Base-by-base conservation (phyloP, 2,888 invertebrate species). In the Ophion slaviceki region DNA sequence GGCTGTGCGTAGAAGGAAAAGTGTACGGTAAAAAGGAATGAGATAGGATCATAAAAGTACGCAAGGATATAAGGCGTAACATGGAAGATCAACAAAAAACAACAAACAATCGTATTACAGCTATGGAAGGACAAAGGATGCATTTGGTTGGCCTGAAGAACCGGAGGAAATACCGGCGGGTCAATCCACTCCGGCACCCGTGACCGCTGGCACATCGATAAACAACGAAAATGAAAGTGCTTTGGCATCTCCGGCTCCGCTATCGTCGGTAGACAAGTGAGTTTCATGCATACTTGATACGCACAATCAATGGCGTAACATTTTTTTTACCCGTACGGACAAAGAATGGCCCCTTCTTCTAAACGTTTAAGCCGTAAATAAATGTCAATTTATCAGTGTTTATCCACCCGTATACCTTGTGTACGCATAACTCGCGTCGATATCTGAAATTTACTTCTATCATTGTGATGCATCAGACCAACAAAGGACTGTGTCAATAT, bases 141-240 rank as follows among this genome's bases (percentile, higher is more conserved):
- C 97, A 0, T 99, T 99, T 92, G 99, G 99, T 64, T 99, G 99
- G 99, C 99, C 99, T 0, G 99, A 99, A 93, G 99, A 99, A 91
- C 96, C 96, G 10, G 99, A 99, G 91, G 99, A 99, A 86, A 94
- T 95, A 47, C 89, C 94, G n/a, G 92, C 92, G 14, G 92, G 93
- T 11, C 92, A 93, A 76, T 90, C 93, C 14, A 91, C 92, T 3
- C 90, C 93, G 17, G 93, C 93, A 11, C 91, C 92, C 28, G 90
- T 94, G 0, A 90, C 92, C 2, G 88, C 91, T 3, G 91, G 92
- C 17, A 88, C 90, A 20, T 85, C 92, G 2, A 89, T 92, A 10
- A 93, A 92, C 61, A 93, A 91, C 75, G 94, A 95, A 64, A 89
- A 92, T 61, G 95, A 95, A 81, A 94, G 91, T 86, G 91, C 93